Evolutionary conservation across 2,113 vertebrate genomes (phyloP).

Genomic region (Sardina pilchardus): DNA sequence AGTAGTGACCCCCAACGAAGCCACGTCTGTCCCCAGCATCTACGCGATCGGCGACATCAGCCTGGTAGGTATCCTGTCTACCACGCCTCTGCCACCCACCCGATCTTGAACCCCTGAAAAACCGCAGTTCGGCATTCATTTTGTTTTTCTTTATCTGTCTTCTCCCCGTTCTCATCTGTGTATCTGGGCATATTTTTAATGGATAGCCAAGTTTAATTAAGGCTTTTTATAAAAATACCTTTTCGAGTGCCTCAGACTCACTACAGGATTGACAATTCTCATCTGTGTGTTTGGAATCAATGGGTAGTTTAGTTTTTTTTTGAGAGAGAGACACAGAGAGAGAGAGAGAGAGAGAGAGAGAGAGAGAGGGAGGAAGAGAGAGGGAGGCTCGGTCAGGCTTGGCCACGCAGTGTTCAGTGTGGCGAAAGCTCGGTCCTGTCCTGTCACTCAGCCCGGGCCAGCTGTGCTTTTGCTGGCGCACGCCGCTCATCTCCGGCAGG

Average conservation of each 20-base stretch:
- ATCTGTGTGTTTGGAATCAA: background rate
- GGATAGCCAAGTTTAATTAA: too few species aligned
- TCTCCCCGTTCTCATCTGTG: too few species aligned
- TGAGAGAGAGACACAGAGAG: background rate
- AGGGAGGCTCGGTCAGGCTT: background rate
- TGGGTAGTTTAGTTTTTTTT: background rate
- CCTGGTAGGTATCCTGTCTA: conserved; percentile 71
- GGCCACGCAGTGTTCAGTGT: background rate
- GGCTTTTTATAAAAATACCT: too few species aligned
- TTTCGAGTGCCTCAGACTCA: too few species aligned
- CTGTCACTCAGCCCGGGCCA: conserved; percentile 57
- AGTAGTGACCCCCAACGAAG: conserved; percentile 77
- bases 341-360: too few species aligned
- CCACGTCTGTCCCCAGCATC: conserved; percentile 84
- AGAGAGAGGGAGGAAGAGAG: too few species aligned
- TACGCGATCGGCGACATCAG: conserved; percentile 89
- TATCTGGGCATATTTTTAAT: too few species aligned
- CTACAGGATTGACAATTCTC: too few species aligned
- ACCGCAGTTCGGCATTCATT: background rate
- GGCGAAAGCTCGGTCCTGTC: conserved; percentile 49
- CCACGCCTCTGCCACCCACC: background rate
- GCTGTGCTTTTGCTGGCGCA: conserved; percentile 64
- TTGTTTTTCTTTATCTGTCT: conserved; percentile 22
- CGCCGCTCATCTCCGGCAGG: conserved; percentile 22
- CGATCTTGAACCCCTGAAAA: background rate